These are phyloP conservation scores for Bellardia pandia DNA, from an alignment of 2,888 invertebrate species.

Conservation along the genomic window DNA sequence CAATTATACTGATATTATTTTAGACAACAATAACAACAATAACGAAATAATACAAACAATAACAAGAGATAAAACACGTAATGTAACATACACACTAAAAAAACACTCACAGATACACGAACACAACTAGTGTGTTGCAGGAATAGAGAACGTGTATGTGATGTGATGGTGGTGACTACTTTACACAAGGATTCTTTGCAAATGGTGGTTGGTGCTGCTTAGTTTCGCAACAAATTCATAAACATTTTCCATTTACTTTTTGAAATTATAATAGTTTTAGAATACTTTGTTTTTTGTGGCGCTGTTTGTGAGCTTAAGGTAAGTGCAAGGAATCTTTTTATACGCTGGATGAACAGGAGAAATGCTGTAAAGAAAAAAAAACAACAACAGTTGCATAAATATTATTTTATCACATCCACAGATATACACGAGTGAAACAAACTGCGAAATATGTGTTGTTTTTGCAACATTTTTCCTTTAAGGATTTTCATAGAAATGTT, in stretches of 20 bases:
- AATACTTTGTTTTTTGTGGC: conserved; percentile 22
- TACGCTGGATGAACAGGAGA: neutral
- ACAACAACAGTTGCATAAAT: conserved; percentile 61
- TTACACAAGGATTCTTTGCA: neutral
- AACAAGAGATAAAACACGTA: conserved; percentile 46
- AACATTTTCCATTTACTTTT: conserved; percentile 34
- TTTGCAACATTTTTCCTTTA: conserved; percentile 28
- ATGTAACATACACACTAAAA: neutral
- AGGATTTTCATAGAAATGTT: conserved; percentile 44
- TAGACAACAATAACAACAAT: conserved; percentile 19
- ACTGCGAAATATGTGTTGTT: conserved; percentile 9
- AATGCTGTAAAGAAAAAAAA: neutral
- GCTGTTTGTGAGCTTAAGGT: neutral
- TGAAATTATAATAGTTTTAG: conserved; percentile 38
- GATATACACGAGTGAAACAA: neutral
- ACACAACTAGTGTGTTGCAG: neutral
- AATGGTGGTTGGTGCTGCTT: neutral
- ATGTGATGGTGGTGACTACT: neutral
- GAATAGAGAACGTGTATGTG: neutral
- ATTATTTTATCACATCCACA: conserved; percentile 61
- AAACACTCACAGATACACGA: neutral
- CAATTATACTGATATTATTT: conserved; percentile 21
- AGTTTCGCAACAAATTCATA: conserved; percentile 10
- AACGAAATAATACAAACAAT: conserved; percentile 17
- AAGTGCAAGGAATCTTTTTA: neutral